Base-by-base conservation (phyloP, 2,113 vertebrate species). In the Craseonycteris thonglongyai region DNA sequence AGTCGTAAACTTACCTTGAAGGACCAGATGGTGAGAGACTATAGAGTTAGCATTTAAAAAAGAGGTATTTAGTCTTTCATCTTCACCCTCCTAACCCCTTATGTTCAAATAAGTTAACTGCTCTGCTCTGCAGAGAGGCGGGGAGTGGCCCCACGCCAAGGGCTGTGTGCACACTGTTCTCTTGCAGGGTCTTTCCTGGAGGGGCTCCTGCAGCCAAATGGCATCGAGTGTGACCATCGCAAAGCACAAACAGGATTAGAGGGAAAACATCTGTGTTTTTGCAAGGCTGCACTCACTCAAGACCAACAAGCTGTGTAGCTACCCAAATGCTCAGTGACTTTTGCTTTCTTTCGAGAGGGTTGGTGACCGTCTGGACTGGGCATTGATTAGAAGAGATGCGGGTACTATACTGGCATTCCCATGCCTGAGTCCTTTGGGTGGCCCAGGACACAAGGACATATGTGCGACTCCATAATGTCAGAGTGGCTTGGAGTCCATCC, bases 61-160 rank as follows among this genome's bases (percentile, higher is more conserved):
- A 47, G 90, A 95, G 88, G 82, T 96, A 96, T 97, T 93, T 95
- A 63, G 88, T 87, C n/a, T 94, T 95, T 97, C 94, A 88, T 96
- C 68, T 96, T 96, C 89, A 93, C 88, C 86, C 94, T 94, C 90
- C 92, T 95, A 97, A 93, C 72, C 91, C 40, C 80, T 92, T 94
- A 86, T 80, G 79, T 94, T 81, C 90, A 95, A 90, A 96, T 97
- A 96, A 96, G 96, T 95, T 91, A 96, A 87, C 56, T 45, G 88
- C 90, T 96, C 96, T 93, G 95, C 90, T 92, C 51, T 72, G 92
- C 94, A 91, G 97, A 93, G 94, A 97, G 81, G 96, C 51, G 0
- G 59, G 71, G 56, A 84, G 76, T 87, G 49, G 91, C 71, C 92
- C 72, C 40, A 61, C 82, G 86, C 96, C 33, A 65, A 94, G 76